Conservation (phyloP, 2,888 invertebrate genomes). For the Hanleya hanleyi region DNA sequence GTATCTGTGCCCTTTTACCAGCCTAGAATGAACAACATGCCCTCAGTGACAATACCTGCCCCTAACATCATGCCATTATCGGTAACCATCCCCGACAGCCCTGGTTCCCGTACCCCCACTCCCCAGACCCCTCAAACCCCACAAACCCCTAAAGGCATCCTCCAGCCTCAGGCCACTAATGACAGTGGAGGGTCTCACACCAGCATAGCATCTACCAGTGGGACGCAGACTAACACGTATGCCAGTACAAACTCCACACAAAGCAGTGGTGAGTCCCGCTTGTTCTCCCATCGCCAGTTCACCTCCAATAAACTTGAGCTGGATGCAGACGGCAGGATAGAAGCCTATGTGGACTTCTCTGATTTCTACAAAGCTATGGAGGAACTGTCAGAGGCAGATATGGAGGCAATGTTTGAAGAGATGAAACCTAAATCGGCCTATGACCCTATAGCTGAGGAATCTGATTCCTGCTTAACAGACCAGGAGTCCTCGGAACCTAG, state of each 20-base stretch:
- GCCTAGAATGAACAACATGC: not conserved
- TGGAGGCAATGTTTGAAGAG: conserved; percentile 58
- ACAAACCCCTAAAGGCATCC: not conserved
- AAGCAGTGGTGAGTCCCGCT: conserved; percentile 59
- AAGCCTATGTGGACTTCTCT: conserved; percentile 88
- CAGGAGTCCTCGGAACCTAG: not conserved
- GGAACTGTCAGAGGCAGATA: conserved; percentile 63
- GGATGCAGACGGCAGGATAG: conserved; percentile 82
- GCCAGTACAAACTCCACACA: conserved; percentile 66
- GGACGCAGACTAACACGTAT: conserved; percentile 37
- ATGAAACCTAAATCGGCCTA: conserved; percentile 64
- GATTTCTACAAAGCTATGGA: conserved; percentile 76
- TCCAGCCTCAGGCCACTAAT: not conserved
- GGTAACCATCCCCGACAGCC: conserved; percentile 8
- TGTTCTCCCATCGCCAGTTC: conserved; percentile 50
- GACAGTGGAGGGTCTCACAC: conserved; percentile 6
- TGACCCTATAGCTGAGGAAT: conserved; percentile 67
- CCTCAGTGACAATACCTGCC: conserved; percentile 5
- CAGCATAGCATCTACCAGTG: conserved; percentile 25
- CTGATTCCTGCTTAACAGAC: conserved; percentile 34
- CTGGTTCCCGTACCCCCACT: conserved; percentile 24
- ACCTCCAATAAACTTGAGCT: conserved; percentile 70
- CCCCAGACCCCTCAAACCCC: conserved; percentile 8
- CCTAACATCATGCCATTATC: not conserved
- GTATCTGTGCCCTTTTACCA: conserved; percentile 9